Conservation (phyloP, 2,888 invertebrate species). For the Athrips mouffetella region DNA sequence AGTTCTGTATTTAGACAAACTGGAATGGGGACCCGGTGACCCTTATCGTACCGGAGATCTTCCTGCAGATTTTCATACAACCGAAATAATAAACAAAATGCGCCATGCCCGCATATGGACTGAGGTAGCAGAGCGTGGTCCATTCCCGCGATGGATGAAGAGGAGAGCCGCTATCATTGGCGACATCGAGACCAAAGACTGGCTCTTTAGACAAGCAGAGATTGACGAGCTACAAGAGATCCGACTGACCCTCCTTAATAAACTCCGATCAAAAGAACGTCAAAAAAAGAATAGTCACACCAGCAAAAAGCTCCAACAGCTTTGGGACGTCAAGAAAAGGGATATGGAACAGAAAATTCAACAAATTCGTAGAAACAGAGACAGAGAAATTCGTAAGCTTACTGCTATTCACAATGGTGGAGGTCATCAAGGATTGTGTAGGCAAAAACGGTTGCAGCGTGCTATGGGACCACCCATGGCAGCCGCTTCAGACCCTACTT, state of each 20-base stretch:
- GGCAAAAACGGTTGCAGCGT: constrained; percentile 38
- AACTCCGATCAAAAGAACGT: constrained; percentile 77
- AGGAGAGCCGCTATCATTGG: constrained; percentile 81
- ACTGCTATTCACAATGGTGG: constrained; percentile 44
- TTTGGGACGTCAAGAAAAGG: constrained; percentile 70
- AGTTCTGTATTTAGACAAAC: constrained; percentile 80
- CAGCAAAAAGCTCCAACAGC: constrained; percentile 67
- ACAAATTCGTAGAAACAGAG: constrained; percentile 72
- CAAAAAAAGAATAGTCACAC: constrained; percentile 57
- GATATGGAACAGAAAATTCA: constrained; percentile 77
- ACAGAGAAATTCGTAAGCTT: constrained; percentile 67
- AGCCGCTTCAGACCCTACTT: constrained; percentile 74
- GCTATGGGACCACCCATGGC: constrained; percentile 38
- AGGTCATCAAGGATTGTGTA: constrained; percentile 39
- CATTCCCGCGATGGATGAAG: constrained; percentile 70
- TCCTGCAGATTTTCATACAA: constrained; percentile 68
- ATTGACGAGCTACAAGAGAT: constrained; percentile 84
- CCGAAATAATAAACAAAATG: constrained; percentile 69
- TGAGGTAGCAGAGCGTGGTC: constrained; percentile 47
- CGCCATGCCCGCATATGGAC: constrained; percentile 64
- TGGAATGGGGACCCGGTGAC: constrained; percentile 77
- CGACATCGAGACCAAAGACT: constrained; percentile 90
- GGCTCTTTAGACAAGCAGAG: constrained; percentile 89
- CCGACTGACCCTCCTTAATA: constrained; percentile 83
- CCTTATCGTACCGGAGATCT: constrained; percentile 59